These are phyloP conservation scores for Phoronis australis DNA, from an alignment of 2,888 invertebrate species.

Conservation along the genomic window DNA sequence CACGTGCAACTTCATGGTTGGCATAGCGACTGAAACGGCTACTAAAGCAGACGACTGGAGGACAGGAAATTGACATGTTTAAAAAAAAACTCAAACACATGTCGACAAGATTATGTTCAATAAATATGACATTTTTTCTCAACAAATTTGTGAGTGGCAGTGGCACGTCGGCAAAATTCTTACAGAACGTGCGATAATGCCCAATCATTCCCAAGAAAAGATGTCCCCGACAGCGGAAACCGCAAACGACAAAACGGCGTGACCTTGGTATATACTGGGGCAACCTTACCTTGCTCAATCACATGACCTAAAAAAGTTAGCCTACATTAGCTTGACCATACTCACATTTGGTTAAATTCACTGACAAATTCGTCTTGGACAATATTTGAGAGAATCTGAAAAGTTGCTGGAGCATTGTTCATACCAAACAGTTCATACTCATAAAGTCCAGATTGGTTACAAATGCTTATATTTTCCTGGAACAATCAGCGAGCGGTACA, in stretches of 20 bases:
- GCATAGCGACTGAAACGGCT: constrained; percentile 1
- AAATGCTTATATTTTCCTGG: constrained; percentile 11
- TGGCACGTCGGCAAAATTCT: constrained; percentile 1
- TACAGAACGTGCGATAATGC: constrained; percentile 3
- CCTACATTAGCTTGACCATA: constrained; percentile 3
- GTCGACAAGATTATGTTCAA: constrained; percentile 1
- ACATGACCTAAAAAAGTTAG: constrained; percentile 2
- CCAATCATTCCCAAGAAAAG: constrained; percentile 5
- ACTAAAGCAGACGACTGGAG: constrained; percentile 2
- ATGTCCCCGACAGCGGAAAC: not conserved
- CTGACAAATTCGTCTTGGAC: not conserved
- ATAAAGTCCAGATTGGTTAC: constrained; percentile 7
- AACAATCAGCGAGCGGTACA: constrained; percentile 6
- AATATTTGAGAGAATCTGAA: not conserved
- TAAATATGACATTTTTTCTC: not conserved
- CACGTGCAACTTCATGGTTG: not conserved
- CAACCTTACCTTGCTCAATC: constrained; percentile 2
- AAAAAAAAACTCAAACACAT: not conserved
- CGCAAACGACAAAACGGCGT: not conserved
- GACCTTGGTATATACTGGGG: constrained; percentile 1
- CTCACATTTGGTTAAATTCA: constrained; percentile 1
- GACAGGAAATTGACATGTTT: not conserved
- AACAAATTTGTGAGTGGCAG: constrained; percentile 2
- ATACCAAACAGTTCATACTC: constrained; percentile 9
- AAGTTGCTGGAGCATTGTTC: constrained; percentile 8